Conservation (phyloP, 2,888 invertebrate genomes). For the Pammene fasciana region DNA sequence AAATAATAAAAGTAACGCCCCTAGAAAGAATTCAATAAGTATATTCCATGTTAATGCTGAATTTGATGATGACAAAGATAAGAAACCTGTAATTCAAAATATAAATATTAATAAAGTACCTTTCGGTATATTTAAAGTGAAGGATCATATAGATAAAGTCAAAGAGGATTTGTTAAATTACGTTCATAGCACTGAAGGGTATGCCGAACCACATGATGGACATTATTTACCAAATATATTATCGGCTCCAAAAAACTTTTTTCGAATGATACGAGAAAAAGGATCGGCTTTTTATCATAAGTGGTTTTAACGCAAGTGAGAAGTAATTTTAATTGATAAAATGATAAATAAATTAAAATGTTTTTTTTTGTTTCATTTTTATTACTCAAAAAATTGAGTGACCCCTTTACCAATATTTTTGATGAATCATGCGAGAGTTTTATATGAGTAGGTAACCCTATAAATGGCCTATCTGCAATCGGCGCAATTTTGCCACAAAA, state of each 20-base stretch:
- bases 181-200: constrained; percentile 49
- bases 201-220: constrained; percentile 39
- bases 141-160: constrained; percentile 53
- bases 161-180: constrained; percentile 54
- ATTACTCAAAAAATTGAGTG: no score
- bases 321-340: neutral
- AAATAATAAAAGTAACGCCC: constrained; percentile 39
- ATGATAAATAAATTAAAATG: constrained; percentile 1
- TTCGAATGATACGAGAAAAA: constrained; percentile 47
- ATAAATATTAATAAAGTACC: constrained; percentile 33
- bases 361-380: neutral
- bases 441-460: no score
- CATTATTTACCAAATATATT: constrained; percentile 42
- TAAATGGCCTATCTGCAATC: no score
- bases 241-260: constrained; percentile 44
- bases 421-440: no score
- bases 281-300: constrained; percentile 43
- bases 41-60: constrained; percentile 57
- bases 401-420: no score
- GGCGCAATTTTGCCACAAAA: no score
- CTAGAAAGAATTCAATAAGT: constrained; percentile 47
- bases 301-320: constrained; percentile 35
- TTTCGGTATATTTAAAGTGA: constrained; percentile 50
- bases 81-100: constrained; percentile 42
- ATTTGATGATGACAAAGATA: constrained; percentile 47